Evolutionary conservation across 64 coral and sea anemone genomes (phyloP), one percentile per base, ranked within the genome.

Genomic region (Montipora foliosa): DNA sequence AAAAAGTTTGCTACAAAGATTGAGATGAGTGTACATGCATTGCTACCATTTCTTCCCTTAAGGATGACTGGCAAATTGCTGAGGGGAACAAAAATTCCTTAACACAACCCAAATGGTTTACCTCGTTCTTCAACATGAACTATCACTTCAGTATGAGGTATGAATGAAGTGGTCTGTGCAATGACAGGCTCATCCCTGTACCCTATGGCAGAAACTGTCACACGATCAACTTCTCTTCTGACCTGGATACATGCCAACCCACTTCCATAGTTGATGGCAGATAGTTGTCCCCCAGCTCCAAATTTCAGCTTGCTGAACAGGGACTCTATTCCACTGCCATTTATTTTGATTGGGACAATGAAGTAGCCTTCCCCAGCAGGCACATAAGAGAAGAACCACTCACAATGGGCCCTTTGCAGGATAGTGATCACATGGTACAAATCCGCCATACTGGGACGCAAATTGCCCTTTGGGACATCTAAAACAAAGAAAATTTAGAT

Each of bases 281-380:
- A 71, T 14, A 87, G 68, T n/a, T 87, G 67, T 13, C 68, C 84
- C 61, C 47, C 64, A 51, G 84, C 84, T 49, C 84, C 67, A 74
- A 50, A 87, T 47, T 87, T 87, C 84, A 87, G 19, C 25, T 13
- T 68, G 21, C 84, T 87, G 47, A 87, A 87, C 13, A 87, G 48
- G 20, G 84, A 87, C 69, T 64, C 37, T 37, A 37, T 37, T 37
- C 37, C 37, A 37, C 37, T 37, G 37, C 37, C 37, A 37, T 37
- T 37, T 37, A 37, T 37, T 37, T 2, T 37, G 37, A 37, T 37
- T 37, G 37, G 37, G 37, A 37, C 37, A 37, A 37, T 37, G 37
- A 37, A 37, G 37, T 37, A 37, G 37, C 37, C 37, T 37, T 37
- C 37, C 37, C 37, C 37, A 37, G 37, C 1, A 37, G 37, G 37